Evolutionary conservation across 2,113 vertebrate genomes (phyloP), one percentile per base, ranked within the genome.

Genomic region (Mustela nigripes): DNA sequence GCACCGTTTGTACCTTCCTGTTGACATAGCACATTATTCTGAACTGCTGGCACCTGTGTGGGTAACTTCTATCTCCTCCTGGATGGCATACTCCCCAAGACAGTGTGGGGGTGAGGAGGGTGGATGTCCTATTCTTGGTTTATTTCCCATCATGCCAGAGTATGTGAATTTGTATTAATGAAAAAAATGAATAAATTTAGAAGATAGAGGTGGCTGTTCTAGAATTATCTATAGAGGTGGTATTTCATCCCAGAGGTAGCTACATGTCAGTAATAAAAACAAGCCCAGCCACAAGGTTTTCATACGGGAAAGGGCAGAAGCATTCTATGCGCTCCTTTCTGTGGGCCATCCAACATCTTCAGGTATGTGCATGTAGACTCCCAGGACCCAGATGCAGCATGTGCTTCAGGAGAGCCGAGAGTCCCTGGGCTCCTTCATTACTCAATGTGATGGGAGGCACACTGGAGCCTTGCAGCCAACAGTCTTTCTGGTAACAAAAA

Each of bases 401-500:
- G 53, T 79, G 96, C 84, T 42, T 56, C 15, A 1, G 16, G 69
- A 85, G 33, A 93, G 94, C n/a, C 85, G 85, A 93, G 74, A 78
- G 94, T 80, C 42, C 89, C 82, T 45, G 24, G 92, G 28, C 86
- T 89, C 65, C 12, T 69, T 63, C 60, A 8, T 50, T 76, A 92
- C 83, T 96, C 89, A 26, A 42, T 22, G 58, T 65, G 89, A 96
- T 92, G 95, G 83, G 97, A 97, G 48, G 7, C 19, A 33, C n/a
- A 81, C 85, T 84, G 91, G 74, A 83, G 91, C 94, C 53, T 94
- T 94, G 39, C 63, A 98, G 97, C 91, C 90, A 94, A 91, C 81
- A 93, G 62, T 89, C 85, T 95, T 89, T 97, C 87, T 92, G 92
- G 97, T 97, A 78, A 96, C 97, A 94, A 94, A 94, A 96, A 91